These are phyloP conservation scores for Gryllus longicercus DNA, from an alignment of 2,888 invertebrate species.

Conservation along the genomic window DNA sequence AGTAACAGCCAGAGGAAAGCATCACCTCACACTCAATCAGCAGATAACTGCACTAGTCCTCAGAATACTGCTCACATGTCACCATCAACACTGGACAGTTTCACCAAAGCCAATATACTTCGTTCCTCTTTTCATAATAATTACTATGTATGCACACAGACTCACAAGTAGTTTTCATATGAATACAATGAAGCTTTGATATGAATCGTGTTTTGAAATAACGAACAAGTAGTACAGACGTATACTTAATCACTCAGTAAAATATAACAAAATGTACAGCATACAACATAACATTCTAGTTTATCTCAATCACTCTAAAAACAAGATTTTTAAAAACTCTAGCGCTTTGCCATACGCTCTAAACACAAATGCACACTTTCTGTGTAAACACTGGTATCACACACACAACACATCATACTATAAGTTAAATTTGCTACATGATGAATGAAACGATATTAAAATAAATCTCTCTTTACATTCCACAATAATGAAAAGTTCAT, in stretches of 20 bases:
- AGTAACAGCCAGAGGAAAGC: not conserved
- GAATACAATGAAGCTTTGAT: not conserved
- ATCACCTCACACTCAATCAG: not conserved
- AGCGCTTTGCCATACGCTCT: not conserved
- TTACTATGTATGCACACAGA: not conserved
- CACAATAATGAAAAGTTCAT: not conserved
- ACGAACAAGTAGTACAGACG: not conserved
- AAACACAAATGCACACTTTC: not conserved
- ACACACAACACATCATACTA: not conserved
- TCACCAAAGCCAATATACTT: not conserved
- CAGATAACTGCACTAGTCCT: not conserved
- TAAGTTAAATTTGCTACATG: not conserved
- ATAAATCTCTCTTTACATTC: not conserved
- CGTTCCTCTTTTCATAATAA: not conserved
- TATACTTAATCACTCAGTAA: not conserved
- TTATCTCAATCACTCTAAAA: not conserved
- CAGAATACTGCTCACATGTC: not conserved
- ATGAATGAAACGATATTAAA: not conserved
- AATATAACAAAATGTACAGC: not conserved
- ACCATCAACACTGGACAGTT: not conserved
- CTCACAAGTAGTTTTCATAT: not conserved
- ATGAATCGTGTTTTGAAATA: not conserved
- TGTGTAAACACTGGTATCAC: not conserved
- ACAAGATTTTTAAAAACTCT: not conserved
- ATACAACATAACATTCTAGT: not conserved